Base-by-base conservation (phyloP, 1,140 invertebrate genomes). In the Drosophila pectinifera region DNA sequence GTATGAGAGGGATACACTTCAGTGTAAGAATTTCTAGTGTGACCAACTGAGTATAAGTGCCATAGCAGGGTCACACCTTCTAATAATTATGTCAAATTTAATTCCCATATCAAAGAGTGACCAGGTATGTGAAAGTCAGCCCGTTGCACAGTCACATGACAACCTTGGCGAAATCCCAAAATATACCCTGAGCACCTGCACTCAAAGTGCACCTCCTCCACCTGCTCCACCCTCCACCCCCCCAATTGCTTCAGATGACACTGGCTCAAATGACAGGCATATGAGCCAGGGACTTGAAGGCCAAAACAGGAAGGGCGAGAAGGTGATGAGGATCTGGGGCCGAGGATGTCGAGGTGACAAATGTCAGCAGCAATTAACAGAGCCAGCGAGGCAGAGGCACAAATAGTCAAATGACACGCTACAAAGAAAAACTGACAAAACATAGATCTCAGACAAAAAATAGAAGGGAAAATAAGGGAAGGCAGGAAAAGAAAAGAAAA, bases 361-460 rank as follows among this genome's bases (percentile, higher is more conserved):
- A 84, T 84, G 83, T 89, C 84, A 67, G 80, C 80, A 88, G 84
- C 83, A 88, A 88, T 88, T 88, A 88, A 88, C 84, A 80, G 53
- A 73, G 59, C 59, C 55, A 79, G 46, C 73, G 64, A 78, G 68
- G 68, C 77, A 63, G 42, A 36, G 63, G 48, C 62, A 75, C 53
- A 73, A 74, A 57, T 62, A 73, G 56, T 62, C 78, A 82, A 78
- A 80, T 80, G 81, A 80, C 49, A 53, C 58, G 62, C 55, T 45
- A 62, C 61, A 77, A 77, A 82, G 78, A 85, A 86, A 80, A 81
- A 67, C 81, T 85, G 77, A 73, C 78, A 80, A 79, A 83, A 53
- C 49, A 36, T 53, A 22, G 49, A 53, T 36, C 49, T 53, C 53
- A 56, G 41, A 53, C 34, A 18, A 39, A 38, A 18, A 54, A 20